Percentiles rank a stretch among this genome's conserved stretches.
Conservation (phyloP, 37 sponge, comb jelly and placozoan genomes). For the Tethya wilhelma region DNA sequence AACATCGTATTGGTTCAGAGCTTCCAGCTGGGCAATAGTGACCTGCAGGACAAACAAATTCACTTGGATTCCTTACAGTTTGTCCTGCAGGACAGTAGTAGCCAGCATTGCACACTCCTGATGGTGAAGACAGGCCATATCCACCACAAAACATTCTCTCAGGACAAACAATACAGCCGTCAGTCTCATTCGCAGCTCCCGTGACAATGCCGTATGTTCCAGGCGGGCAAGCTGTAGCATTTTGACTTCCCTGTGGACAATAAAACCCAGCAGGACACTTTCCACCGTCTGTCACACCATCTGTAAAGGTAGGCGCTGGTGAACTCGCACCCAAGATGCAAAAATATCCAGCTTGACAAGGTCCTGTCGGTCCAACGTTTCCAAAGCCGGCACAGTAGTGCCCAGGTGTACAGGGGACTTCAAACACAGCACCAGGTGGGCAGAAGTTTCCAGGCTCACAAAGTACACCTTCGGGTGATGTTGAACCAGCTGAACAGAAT, state of each 20-base stretch:
- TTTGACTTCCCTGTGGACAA: constrained; percentile 1
- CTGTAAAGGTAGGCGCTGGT: not conserved
- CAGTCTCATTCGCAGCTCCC: not conserved
- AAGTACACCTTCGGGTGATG: not conserved
- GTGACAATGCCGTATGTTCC: not conserved
- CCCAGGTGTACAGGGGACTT: not conserved
- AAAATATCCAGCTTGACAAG: constrained; percentile 7
- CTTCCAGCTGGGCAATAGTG: not conserved
- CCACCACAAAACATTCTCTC: not conserved
- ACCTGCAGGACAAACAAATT: too few relatives aligned
- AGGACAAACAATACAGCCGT: not conserved
- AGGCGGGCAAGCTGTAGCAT: not conserved
- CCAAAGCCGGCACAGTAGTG: not conserved
- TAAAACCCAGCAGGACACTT: constrained; percentile 13
- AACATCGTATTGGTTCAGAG: not conserved
- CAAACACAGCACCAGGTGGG: not conserved
- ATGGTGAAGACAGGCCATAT: constrained; percentile 2
- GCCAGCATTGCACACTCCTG: not conserved
- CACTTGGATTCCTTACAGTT: not conserved
- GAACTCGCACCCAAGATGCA: not conserved
- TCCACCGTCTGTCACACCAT: not conserved
- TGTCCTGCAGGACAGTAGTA: constrained; percentile 5
- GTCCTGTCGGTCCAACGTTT: not conserved
- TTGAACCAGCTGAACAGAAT: not conserved
- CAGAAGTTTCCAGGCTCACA: not conserved